These are phyloP conservation scores for Neopelma chrysocephalum DNA, from an alignment of 2,797 vertebrate genomes.

Conservation along the genomic window DNA sequence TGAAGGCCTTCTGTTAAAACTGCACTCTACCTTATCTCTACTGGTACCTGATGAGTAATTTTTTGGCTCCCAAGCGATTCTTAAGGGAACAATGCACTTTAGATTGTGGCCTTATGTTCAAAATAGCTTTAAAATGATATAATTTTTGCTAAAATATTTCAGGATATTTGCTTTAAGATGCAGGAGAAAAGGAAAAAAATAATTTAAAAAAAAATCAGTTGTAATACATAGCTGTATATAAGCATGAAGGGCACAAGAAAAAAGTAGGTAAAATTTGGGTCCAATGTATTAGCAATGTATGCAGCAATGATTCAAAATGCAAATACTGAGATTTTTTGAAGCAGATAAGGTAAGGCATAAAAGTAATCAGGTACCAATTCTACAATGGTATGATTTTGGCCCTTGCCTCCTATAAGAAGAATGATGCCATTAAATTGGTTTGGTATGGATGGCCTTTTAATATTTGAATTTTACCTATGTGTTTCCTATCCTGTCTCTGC, in stretches of 20 bases:
- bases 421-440: not conserved
- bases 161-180: not conserved
- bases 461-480: not conserved
- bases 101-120: not conserved
- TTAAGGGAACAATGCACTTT: not conserved
- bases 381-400: not conserved
- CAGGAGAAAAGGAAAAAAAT: not conserved
- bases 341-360: not conserved
- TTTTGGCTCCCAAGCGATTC: too few species aligned
- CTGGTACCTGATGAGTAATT: too few species aligned
- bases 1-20: too few species aligned
- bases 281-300: fast-evolving
- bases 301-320: not conserved
- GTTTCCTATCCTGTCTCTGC: not conserved
- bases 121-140: not conserved
- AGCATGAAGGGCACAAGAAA: not conserved
- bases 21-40: too few species aligned
- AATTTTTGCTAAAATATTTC: not conserved
- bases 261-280: not conserved
- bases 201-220: not conserved
- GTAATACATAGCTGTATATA: not conserved
- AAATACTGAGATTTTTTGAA: not conserved
- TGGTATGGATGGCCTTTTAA: not conserved
- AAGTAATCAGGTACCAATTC: not conserved
- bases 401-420: not conserved